phyloP scores from a whole-genome alignment of 2,797 vertebrate species.

The Luscinia luscinia region DNA sequence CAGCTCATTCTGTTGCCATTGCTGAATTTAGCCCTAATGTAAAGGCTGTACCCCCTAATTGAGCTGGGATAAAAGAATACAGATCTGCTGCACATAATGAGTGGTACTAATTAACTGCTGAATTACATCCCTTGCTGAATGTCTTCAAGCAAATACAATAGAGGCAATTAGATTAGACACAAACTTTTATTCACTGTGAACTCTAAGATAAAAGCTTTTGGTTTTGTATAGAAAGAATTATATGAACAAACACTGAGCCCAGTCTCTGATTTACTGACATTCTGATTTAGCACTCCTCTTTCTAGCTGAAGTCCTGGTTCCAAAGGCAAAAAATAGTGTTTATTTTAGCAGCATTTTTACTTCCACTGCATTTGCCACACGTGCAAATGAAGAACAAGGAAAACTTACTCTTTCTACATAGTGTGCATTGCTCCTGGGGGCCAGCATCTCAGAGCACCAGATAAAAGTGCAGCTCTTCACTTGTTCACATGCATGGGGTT shows the following conservation, averaged over 20 bases:
- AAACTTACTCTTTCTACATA: not conserved
- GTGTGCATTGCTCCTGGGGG: not conserved
- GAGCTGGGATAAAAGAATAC: not conserved
- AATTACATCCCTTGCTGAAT: not conserved
- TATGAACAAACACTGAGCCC: not conserved
- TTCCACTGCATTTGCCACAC: not conserved
- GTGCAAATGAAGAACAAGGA: not conserved
- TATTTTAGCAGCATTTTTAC: not conserved
- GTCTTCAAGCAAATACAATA: not conserved
- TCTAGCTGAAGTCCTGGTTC: not conserved
- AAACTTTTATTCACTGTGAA: not conserved
- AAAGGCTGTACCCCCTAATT: not conserved
- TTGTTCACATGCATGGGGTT: not conserved
- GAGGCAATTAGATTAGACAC: not conserved
- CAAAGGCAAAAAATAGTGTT: not conserved
- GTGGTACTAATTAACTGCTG: not conserved
- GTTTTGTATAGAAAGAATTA: not conserved
- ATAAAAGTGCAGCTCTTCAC: rapidly evolving
- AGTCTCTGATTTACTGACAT: not conserved
- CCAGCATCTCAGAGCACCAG: not conserved
- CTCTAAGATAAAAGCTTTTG: not conserved
- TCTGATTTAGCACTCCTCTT: not conserved
- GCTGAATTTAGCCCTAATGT: not conserved
- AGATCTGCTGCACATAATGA: not conserved
- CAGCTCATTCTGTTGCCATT: not conserved